Evolutionary conservation across 2,888 invertebrate species (phyloP).

Genomic region (Macrophya alboannulata): DNA sequence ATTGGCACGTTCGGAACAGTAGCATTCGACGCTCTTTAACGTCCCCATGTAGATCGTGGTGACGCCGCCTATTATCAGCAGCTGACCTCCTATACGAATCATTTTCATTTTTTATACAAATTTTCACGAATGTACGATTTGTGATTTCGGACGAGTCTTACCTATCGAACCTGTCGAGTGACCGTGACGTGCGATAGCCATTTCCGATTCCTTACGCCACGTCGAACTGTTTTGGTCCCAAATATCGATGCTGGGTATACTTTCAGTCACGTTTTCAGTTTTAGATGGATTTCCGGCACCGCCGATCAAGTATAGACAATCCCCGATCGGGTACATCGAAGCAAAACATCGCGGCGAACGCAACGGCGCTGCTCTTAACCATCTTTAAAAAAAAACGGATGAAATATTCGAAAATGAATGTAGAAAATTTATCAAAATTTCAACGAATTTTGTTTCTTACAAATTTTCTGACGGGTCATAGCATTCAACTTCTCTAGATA

Average conservation of each 20-base stretch:
- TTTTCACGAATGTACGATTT: background rate
- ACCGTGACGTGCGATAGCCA: slow-evolving; percentile 86
- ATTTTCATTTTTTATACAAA: background rate
- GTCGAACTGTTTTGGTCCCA: slow-evolving; percentile 83
- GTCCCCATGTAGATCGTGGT: slow-evolving; percentile 86
- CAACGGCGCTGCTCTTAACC: slow-evolving; percentile 69
- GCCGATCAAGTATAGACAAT: slow-evolving; percentile 85
- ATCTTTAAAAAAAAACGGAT: slow-evolving; percentile 65
- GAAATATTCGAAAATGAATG: background rate
- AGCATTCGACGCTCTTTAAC: slow-evolving; percentile 86
- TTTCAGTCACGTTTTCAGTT: slow-evolving; percentile 81
- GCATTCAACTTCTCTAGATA: slow-evolving; percentile 84
- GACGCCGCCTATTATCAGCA: slow-evolving; percentile 86
- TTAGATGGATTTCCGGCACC: slow-evolving; percentile 83
- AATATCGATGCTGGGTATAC: slow-evolving; percentile 83
- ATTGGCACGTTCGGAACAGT: slow-evolving; percentile 82
- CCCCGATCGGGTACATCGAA: slow-evolving; percentile 74
- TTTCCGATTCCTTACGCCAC: slow-evolving; percentile 84
- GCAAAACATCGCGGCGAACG: slow-evolving; percentile 75
- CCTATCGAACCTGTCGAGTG: slow-evolving; percentile 85
- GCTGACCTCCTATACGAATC: slow-evolving; percentile 78
- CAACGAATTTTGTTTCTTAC: slow-evolving; percentile 77
- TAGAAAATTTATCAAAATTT: too few species aligned
- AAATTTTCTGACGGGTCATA: slow-evolving; percentile 84
- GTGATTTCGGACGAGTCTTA: slow-evolving; percentile 41